These are phyloP conservation scores for Kryptopterus vitreolus DNA, from an alignment of 2,797 vertebrate genomes.

Conservation along the genomic window DNA sequence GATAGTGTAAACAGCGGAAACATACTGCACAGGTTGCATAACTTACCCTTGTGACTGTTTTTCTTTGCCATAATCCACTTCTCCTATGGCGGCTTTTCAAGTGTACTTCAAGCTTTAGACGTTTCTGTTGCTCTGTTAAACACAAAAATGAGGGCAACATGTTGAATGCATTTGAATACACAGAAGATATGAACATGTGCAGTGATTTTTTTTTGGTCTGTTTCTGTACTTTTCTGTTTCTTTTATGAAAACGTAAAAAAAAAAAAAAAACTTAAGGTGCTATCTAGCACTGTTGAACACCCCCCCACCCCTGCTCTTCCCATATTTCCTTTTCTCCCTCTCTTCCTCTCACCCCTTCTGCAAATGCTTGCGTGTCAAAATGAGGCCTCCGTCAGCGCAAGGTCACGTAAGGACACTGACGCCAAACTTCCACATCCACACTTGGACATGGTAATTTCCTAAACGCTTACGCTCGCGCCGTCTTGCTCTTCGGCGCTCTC, in stretches of 20 bases:
- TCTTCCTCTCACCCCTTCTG: conserved; percentile 40
- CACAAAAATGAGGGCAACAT: conserved; percentile 32
- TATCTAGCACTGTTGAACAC: conserved; percentile 14
- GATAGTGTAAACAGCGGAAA: conserved; percentile 13
- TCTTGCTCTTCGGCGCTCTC: not conserved
- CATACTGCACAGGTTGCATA: not conserved
- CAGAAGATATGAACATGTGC: not conserved
- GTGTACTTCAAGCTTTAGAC: conserved; percentile 31
- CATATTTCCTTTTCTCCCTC: conserved; percentile 32
- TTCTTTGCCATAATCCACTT: conserved; percentile 74
- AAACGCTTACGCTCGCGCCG: not conserved
- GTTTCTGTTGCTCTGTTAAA: conserved; percentile 28
- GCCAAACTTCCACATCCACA: conserved; percentile 51
- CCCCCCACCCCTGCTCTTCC: conserved; percentile 6
- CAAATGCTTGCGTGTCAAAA: conserved; percentile 57
- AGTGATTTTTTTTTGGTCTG: conserved; percentile 15
- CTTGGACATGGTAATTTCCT: conserved; percentile 51
- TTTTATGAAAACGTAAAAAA: not conserved
- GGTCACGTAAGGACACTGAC: conserved; percentile 58
- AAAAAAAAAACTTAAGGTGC: not conserved
- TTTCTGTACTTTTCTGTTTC: not conserved
- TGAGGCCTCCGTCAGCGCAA: conserved; percentile 46
- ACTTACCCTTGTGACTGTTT: conserved; percentile 75
- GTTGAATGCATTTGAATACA: conserved; percentile 7
- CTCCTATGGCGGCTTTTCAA: conserved; percentile 18